Evolutionary conservation across 1,140 invertebrate species (phyloP).

Genomic region (Drosophila gunungcola): DNA sequence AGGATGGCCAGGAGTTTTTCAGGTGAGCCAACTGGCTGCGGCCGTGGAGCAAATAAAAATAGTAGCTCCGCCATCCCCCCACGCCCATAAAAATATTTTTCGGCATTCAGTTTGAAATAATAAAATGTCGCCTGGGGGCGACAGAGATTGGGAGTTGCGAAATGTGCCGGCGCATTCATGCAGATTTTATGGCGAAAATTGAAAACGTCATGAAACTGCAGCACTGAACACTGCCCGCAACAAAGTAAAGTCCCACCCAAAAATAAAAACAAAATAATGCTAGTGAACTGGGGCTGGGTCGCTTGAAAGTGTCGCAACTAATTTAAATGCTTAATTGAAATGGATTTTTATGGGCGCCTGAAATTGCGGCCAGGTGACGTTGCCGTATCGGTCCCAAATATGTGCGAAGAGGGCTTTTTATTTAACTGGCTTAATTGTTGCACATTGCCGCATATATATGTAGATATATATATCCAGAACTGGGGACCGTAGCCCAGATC

Average conservation of each 20-base stretch:
- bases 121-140: conserved; percentile 53
- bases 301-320: conserved; percentile 79
- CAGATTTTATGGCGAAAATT: conserved; percentile 83
- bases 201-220: conserved; percentile 78
- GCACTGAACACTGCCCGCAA: conserved; percentile 38
- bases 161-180: conserved; percentile 74
- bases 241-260: conserved; percentile 49
- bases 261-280: conserved; percentile 4
- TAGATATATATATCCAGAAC: neutral
- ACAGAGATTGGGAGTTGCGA: conserved; percentile 8
- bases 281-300: conserved; percentile 8
- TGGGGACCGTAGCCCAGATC: conserved; percentile 8
- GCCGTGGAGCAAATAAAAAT: conserved; percentile 68
- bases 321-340: conserved; percentile 85
- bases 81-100: conserved; percentile 74
- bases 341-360: conserved; percentile 79
- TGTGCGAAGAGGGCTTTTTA: conserved; percentile 76
- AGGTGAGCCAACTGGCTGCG: conserved; percentile 85
- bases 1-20: conserved; percentile 90
- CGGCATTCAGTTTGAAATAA: conserved; percentile 66
- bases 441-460: conserved; percentile 34
- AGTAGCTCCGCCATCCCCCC: neutral
- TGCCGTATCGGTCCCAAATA: conserved; percentile 65
- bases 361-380: conserved; percentile 64
- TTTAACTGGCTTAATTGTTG: conserved; percentile 81